A percentile compares a stretch with the other conserved stretches of the same genome.
These are phyloP conservation scores for Cairina moschata DNA, from an alignment of 2,113 vertebrate genomes.

Conservation along the genomic window DNA sequence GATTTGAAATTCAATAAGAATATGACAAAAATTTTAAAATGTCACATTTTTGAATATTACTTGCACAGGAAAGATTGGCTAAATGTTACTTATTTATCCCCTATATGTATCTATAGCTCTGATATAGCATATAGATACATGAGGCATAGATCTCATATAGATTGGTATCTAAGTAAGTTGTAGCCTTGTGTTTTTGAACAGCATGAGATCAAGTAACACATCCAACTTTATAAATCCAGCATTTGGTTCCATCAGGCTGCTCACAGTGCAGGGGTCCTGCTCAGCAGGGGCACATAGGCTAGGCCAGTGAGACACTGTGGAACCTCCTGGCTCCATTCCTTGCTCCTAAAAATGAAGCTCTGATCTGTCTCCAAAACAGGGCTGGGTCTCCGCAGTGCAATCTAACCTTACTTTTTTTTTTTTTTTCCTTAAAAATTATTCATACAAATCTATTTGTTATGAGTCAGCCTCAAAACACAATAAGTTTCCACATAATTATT, in stretches of 20 bases:
- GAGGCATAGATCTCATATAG: not conserved
- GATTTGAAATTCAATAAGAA: not conserved
- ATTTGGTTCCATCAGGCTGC: not conserved
- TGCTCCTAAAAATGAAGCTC: not conserved
- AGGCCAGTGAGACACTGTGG: rapidly evolving
- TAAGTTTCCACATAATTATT: not conserved
- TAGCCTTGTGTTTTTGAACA: not conserved
- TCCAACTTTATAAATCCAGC: not conserved
- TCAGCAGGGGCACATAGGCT: not conserved
- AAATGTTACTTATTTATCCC: not conserved
- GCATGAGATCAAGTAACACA: not conserved
- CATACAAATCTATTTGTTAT: not conserved
- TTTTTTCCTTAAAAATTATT: not conserved
- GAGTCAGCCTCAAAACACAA: not conserved
- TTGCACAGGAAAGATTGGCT: not conserved
- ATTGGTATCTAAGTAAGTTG: not conserved
- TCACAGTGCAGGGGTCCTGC: not conserved
- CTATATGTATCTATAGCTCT: no score
- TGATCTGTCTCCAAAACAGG: not conserved
- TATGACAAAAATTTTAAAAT: not conserved
- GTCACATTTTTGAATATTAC: not conserved
- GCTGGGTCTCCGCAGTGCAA: not conserved
- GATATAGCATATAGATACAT: no score
- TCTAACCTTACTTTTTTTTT: not conserved
- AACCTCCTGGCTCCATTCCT: not conserved